Conservation (phyloP, 2,113 vertebrate species). For the Phyllostomus discolor region DNA sequence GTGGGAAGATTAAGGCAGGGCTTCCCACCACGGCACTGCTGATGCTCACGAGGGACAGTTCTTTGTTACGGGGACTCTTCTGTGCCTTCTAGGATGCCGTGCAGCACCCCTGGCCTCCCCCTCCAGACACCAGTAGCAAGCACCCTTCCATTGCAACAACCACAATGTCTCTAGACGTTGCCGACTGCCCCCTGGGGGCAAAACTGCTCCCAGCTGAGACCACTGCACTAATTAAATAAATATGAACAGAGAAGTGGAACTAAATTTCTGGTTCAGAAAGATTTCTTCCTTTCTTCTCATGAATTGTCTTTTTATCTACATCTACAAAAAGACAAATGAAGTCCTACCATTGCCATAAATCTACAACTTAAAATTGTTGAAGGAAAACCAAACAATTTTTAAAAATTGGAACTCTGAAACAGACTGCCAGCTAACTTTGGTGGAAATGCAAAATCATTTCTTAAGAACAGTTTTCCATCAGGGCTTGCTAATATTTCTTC, state of each 20-base stretch:
- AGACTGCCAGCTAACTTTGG: neutral
- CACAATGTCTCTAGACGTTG: neutral
- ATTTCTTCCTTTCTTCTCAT: neutral
- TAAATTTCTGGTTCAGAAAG: neutral
- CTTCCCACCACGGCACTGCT: fast-evolving
- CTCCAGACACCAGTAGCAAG: fast-evolving
- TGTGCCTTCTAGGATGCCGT: neutral
- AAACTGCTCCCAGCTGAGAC: neutral
- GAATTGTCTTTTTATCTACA: neutral
- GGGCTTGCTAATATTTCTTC: neutral
- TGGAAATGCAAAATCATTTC: neutral
- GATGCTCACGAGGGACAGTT: fast-evolving
- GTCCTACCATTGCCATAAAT: neutral
- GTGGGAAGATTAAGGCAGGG: fast-evolving
- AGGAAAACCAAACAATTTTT: neutral
- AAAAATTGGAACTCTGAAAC: fast-evolving
- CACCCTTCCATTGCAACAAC: neutral
- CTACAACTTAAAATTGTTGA: neutral
- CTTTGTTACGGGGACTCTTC: neutral
- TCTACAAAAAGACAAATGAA: neutral
- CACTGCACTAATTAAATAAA: too few species aligned
- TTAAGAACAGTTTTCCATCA: neutral
- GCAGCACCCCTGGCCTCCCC: neutral
- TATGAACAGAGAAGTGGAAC: neutral
- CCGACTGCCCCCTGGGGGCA: too few species aligned